phyloP scores from a whole-genome alignment of 2,797 vertebrate genomes.

The Pseudochaenichthys georgianus region DNA sequence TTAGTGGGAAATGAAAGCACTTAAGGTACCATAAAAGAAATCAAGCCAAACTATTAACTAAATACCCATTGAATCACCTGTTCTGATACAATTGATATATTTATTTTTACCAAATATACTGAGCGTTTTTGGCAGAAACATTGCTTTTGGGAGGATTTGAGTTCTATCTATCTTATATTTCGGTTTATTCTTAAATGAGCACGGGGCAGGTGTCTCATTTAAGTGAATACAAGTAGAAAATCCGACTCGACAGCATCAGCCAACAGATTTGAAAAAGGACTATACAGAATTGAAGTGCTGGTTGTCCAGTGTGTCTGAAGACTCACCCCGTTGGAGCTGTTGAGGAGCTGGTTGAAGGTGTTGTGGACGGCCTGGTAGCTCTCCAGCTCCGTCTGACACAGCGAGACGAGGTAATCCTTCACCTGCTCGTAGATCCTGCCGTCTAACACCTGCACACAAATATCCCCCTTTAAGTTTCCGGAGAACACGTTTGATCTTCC shows the following conservation, averaged over 20 bases:
- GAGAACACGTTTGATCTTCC: accelerated
- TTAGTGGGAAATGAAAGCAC: too few species aligned
- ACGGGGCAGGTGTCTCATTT: background rate
- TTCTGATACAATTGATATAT: background rate
- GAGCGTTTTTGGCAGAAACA: background rate
- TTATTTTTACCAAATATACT: background rate
- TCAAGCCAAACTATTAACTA: too few species aligned
- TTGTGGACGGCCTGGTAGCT: constrained; percentile 90
- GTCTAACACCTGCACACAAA: constrained; percentile 88
- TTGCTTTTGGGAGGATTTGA: background rate
- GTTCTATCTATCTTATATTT: background rate
- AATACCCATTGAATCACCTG: too few species aligned
- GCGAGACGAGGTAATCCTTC: constrained; percentile 94
- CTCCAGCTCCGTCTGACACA: constrained; percentile 95
- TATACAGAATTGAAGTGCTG: background rate
- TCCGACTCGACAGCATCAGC: background rate
- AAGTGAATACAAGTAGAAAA: background rate
- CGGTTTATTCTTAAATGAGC: background rate
- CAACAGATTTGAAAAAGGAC: too few species aligned
- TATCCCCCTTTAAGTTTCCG: background rate
- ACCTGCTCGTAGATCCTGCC: constrained; percentile 93
- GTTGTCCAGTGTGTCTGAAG: background rate
- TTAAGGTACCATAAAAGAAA: too few species aligned
- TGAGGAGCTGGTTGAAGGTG: constrained; percentile 93
- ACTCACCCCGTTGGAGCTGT: constrained; percentile 91